Percentiles rank a stretch among this genome's conserved stretches.
Conservation (phyloP, 1,140 invertebrate genomes). For the Drosophila erecta region DNA sequence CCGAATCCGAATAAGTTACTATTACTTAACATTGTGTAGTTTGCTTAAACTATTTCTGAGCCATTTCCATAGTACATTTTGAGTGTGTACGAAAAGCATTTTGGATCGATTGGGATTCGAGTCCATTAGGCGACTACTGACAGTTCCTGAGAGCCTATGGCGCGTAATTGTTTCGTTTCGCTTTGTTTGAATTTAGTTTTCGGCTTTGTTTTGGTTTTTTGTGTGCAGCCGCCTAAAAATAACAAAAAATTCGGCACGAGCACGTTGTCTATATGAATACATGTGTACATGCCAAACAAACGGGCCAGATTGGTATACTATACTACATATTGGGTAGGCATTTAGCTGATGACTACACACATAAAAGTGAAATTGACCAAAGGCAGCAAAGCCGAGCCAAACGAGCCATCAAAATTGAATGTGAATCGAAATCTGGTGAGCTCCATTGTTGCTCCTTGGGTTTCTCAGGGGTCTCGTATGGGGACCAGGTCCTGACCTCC, state of each 20-base stretch:
- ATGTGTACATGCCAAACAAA: conserved; percentile 19
- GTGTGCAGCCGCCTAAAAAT: conserved; percentile 55
- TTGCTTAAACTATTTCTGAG: neutral
- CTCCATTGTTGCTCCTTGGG: conserved; percentile 5
- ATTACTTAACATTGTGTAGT: neutral
- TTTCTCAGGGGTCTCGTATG: conserved; percentile 42
- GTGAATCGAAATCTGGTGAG: conserved; percentile 34
- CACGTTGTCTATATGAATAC: conserved; percentile 62
- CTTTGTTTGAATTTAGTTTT: conserved; percentile 26
- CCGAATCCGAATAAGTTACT: no score
- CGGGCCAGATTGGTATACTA: conserved; percentile 16
- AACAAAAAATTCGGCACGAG: conserved; percentile 61
- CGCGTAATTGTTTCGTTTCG: conserved; percentile 63
- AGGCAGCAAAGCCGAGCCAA: conserved; percentile 51
- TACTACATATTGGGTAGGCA: conserved; percentile 49
- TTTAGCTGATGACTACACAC: conserved; percentile 75
- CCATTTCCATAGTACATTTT: no score
- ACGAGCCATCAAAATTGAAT: conserved; percentile 68
- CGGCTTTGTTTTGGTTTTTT: conserved; percentile 26
- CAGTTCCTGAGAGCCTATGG: conserved; percentile 31
- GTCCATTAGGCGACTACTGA: conserved; percentile 38
- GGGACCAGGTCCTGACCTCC: conserved; percentile 6
- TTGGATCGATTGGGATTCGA: conserved; percentile 25
- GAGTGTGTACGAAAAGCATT: conserved; percentile 3
- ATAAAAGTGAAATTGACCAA: conserved; percentile 81